Evolutionary conservation across 2,888 invertebrate genomes (phyloP), one percentile per base, ranked within the genome.

Genomic region (Torymus texanus): DNA sequence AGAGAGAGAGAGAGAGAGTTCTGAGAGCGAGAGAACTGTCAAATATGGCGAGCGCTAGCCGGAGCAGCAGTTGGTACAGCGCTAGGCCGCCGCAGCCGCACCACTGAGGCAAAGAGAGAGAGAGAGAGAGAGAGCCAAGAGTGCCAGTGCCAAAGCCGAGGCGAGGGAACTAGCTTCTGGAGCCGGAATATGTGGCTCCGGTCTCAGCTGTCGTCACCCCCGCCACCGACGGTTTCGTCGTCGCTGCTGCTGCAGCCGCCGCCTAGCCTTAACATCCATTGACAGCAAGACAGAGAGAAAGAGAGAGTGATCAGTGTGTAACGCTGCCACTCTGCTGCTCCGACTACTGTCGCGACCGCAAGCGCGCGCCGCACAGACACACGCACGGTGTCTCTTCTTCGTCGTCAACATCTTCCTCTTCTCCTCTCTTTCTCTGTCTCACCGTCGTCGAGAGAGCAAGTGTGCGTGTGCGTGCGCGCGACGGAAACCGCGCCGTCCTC

Each of bases 41-140:
- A 91, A 91, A 91, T 90, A 91, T 91, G 91, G 91, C 91, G 91
- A 90, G 89, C 88, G 85, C 87, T 83, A 82, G 87, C 86, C 84
- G 81, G 85, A 86, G 85, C 85, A 85, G 84, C 86, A 84, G 83
- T 84, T 84, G 84, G 84, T 85, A 86, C 61, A 75, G 74, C 83
- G 82, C 84, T 85, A 85, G 84, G 82, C 85, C 84, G 87, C 80
- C 75, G 53, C 70, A 77, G 78, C 71, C 73, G 21, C 63, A 41
- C 75, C 18, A 16, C 56, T 16, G 80, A 16, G 14, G 8, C 18
- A 53, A 14, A 51, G 10, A 29, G 16, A 21, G 78, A 80, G 80
- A 75, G 76, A 80, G 79, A n/a, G n/a, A 24, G 29, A 11, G 68
- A 58, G 2, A 56, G 12, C 11, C 51, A 21, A 59, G 51, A 72